These are phyloP conservation scores for Geotria australis DNA, from an alignment of 2,797 vertebrate species.

Conservation along the genomic window DNA sequence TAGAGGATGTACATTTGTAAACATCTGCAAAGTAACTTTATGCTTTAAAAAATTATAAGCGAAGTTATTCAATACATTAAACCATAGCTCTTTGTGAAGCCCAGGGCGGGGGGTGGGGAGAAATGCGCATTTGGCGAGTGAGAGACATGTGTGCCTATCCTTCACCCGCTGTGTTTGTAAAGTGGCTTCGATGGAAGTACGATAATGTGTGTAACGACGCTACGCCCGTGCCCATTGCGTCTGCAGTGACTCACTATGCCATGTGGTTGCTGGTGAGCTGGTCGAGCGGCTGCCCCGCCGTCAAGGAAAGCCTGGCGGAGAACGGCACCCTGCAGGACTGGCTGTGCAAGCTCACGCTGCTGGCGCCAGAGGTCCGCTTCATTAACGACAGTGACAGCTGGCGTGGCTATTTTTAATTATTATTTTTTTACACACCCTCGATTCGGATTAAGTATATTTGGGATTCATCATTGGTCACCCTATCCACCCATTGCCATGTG, in stretches of 20 bases:
- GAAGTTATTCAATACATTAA: no score
- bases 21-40: no score
- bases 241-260: slow-evolving; percentile 75
- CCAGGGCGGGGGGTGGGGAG: no score
- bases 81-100: no score
- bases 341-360: slow-evolving; percentile 78
- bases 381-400: neutral
- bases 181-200: no score
- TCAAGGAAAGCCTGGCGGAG: slow-evolving; percentile 88
- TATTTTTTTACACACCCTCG: neutral
- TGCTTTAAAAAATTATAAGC: no score
- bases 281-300: slow-evolving; percentile 77
- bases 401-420: neutral
- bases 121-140: no score
- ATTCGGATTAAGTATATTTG: neutral
- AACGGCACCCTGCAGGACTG: slow-evolving; percentile 85
- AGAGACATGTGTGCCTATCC: no score
- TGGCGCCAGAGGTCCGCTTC: slow-evolving; percentile 61
- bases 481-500: no score
- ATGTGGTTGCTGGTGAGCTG: slow-evolving; percentile 98
- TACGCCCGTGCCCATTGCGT: slow-evolving; percentile 2
- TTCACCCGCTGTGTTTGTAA: no score
- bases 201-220: no score
- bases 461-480: neutral
- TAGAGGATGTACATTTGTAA: no score